phyloP scores from a whole-genome alignment of 1,140 invertebrate species.

The Drosophila novamexicana region DNA sequence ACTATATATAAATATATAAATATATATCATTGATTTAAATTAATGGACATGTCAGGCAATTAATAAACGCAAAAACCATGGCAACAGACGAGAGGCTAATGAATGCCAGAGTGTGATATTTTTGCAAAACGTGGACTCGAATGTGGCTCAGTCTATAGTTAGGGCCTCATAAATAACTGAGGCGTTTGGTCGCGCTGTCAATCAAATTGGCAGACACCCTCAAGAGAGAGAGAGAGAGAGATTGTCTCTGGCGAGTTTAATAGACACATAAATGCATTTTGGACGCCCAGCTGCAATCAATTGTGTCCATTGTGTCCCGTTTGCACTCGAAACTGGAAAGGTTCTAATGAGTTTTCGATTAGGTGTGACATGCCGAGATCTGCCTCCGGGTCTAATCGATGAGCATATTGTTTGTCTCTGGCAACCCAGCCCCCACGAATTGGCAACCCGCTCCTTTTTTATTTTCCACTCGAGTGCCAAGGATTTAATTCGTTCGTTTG shows the following conservation, averaged over 20 bases:
- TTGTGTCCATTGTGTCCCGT: slow-evolving; percentile 49
- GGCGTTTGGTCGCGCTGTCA: slow-evolving; percentile 66
- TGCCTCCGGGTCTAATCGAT: slow-evolving; percentile 31
- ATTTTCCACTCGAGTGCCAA: slow-evolving; percentile 59
- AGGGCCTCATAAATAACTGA: slow-evolving; percentile 39
- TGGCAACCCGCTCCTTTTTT: slow-evolving; percentile 19
- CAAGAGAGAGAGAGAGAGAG: neutral
- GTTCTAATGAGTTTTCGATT: slow-evolving; percentile 79
- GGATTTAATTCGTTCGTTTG: slow-evolving; percentile 75
- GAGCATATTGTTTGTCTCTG: slow-evolving; percentile 25
- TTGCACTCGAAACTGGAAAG: slow-evolving; percentile 36
- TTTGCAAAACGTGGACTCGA: slow-evolving; percentile 2
- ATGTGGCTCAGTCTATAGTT: slow-evolving; percentile 14
- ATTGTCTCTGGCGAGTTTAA: slow-evolving; percentile 48
- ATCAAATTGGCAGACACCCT: slow-evolving; percentile 44
- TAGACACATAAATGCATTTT: slow-evolving; percentile 75
- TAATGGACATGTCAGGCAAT: slow-evolving; percentile 84
- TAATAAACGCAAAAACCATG: slow-evolving; percentile 83
- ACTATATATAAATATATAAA: neutral
- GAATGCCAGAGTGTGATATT: slow-evolving; percentile 9
- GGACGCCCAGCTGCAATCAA: slow-evolving; percentile 73
- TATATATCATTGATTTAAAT: slow-evolving; percentile 83
- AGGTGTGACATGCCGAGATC: slow-evolving; percentile 63
- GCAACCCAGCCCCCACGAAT: no score
- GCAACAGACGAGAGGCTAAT: slow-evolving; percentile 31